Evolutionary conservation across 2,113 vertebrate genomes (phyloP).

Genomic region (Aviceda subcristata): DNA sequence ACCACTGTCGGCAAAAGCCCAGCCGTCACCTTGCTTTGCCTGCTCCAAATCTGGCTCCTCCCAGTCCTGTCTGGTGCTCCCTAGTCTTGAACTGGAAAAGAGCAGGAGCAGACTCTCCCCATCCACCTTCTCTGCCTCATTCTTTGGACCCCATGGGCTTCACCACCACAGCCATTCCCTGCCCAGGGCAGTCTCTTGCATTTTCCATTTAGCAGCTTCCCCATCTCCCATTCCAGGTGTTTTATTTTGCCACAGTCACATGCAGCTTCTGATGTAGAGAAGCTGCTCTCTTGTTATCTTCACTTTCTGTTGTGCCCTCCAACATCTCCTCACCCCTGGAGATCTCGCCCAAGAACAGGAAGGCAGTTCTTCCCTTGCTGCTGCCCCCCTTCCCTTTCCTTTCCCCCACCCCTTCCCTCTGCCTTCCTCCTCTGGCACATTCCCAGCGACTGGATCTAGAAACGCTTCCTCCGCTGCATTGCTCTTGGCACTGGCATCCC

Average conservation of each 20-base stretch:
- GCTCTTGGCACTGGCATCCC: fast-evolving
- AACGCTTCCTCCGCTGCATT: fast-evolving
- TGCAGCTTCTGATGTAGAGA: fast-evolving
- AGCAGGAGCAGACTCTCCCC: neutral
- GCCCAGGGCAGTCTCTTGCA: neutral
- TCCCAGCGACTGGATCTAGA: neutral
- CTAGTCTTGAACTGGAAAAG: neutral
- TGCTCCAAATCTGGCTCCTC: neutral
- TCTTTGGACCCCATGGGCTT: neutral
- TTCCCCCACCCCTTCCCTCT: neutral
- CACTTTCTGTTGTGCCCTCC: neutral
- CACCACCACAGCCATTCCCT: neutral
- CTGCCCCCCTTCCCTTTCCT: no score
- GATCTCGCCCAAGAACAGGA: fast-evolving
- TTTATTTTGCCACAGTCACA: neutral
- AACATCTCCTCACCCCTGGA: neutral
- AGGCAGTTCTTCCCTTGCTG: neutral
- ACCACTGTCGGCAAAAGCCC: neutral
- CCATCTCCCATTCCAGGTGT: fast-evolving
- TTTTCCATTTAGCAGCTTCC: neutral
- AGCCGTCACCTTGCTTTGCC: fast-evolving
- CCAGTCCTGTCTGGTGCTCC: neutral
- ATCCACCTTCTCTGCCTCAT: fast-evolving
- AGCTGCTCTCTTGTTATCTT: neutral
- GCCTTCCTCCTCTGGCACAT: neutral